Conservation (phyloP, 2,888 invertebrate species). For the Nymphalis urticae region DNA sequence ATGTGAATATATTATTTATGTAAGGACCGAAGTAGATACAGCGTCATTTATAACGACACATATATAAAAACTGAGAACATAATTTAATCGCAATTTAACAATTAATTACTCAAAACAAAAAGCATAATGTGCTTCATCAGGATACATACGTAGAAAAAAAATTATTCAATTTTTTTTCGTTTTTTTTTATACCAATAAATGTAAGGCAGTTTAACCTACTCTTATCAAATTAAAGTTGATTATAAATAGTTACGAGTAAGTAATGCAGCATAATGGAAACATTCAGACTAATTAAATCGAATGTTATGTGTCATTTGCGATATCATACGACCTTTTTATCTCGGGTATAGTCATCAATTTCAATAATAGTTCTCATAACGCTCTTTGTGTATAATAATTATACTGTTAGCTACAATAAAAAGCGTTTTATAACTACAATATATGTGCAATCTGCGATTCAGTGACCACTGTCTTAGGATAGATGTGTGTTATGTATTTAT, state of each 20-base stretch:
- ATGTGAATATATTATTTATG: constrained; percentile 1
- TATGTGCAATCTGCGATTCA: constrained; percentile 54
- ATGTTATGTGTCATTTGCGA: constrained; percentile 69
- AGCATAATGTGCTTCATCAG: too few species aligned
- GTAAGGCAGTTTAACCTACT: constrained; percentile 5
- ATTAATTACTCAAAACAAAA: too few species aligned
- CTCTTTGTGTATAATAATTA: constrained; percentile 59
- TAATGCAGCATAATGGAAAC: constrained; percentile 59
- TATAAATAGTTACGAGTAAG: constrained; percentile 30
- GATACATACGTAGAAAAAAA: background rate
- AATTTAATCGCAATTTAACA: too few species aligned
- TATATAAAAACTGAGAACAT: too few species aligned
- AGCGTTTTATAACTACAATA: constrained; percentile 59
- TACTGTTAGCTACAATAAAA: constrained; percentile 54
- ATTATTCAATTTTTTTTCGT: background rate
- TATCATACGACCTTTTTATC: constrained; percentile 75
- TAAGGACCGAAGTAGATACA: too few species aligned
- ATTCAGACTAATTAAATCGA: constrained; percentile 76
- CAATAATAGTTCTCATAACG: constrained; percentile 71
- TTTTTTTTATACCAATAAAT: background rate
- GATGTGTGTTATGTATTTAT: constrained; percentile 29
- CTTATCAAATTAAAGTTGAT: constrained; percentile 17
- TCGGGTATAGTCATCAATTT: constrained; percentile 75
- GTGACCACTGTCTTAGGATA: constrained; percentile 36
- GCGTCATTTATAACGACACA: too few species aligned